Conservation (phyloP, 2,797 vertebrate species). For the Silurus lanzhouensis region DNA sequence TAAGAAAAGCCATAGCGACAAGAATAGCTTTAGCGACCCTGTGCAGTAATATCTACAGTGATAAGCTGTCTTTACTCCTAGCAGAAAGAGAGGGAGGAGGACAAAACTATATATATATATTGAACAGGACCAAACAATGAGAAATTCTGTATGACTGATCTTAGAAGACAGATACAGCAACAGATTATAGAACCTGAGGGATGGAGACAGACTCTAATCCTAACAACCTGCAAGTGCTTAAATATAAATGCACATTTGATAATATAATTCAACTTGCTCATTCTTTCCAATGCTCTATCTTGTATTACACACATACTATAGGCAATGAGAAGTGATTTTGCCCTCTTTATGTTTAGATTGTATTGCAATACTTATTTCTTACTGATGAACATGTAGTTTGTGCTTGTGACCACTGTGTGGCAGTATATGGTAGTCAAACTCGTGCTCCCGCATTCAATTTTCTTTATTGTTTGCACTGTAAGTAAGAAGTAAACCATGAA, state of each 20-base stretch:
- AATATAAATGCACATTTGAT: background rate
- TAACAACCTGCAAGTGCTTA: background rate
- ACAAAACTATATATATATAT: background rate
- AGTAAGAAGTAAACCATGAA: background rate
- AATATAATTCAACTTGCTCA: background rate
- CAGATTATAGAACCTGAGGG: background rate
- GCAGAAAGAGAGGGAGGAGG: background rate
- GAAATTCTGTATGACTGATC: background rate
- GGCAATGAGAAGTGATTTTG: too few species aligned
- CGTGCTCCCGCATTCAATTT: background rate
- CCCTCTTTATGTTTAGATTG: too few species aligned
- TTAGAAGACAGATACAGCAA: background rate
- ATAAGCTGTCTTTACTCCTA: background rate
- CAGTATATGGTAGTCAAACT: background rate
- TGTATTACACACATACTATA: background rate
- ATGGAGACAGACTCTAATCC: too few species aligned
- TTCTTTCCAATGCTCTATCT: background rate
- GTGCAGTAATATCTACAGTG: background rate
- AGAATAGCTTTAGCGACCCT: background rate
- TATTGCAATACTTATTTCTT: background rate
- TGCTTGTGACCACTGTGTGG: constrained; percentile 12
- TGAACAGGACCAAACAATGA: background rate
- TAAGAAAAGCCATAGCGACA: background rate
- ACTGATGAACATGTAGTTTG: background rate
- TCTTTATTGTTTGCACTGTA: background rate